phyloP scores from a whole-genome alignment of 2,888 invertebrate genomes.

The Tenthredo notha region DNA sequence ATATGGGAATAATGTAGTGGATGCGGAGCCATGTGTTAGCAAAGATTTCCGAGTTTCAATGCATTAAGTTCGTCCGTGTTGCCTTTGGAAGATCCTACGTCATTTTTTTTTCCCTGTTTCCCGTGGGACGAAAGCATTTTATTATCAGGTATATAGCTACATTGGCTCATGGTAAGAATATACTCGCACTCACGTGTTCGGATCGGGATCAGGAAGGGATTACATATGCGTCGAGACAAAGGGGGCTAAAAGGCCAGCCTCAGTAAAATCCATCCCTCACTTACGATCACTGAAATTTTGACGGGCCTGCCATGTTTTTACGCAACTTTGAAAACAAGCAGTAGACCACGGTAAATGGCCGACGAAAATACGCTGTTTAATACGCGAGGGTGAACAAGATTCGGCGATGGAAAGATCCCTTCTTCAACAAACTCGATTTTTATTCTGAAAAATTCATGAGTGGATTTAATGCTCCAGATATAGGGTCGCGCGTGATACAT shows the following conservation, averaged over 20 bases:
- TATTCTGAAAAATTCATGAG: slow-evolving; percentile 22
- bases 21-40: slow-evolving; percentile 1
- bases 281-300: slow-evolving; percentile 31
- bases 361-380: slow-evolving; percentile 4
- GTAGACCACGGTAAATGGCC: not conserved
- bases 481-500: slow-evolving; percentile 8
- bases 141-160: slow-evolving; percentile 34
- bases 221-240: slow-evolving; percentile 28
- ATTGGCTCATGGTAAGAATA: slow-evolving; percentile 20
- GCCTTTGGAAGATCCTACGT: not conserved
- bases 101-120: slow-evolving; percentile 9
- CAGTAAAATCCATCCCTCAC: slow-evolving; percentile 38
- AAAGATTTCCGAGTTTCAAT: slow-evolving; percentile 17
- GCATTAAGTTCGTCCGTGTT: not conserved
- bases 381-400: slow-evolving; percentile 25
- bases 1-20: slow-evolving; percentile 22
- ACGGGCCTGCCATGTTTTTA: slow-evolving; percentile 27
- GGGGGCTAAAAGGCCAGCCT: slow-evolving; percentile 42
- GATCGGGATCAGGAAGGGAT: slow-evolving; percentile 44
- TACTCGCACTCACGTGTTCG: slow-evolving; percentile 11
- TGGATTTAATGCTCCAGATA: slow-evolving; percentile 9
- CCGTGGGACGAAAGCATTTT: slow-evolving; percentile 19
- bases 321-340: slow-evolving; percentile 14
- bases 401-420: not conserved
- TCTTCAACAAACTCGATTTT: slow-evolving; percentile 40